A percentile compares a stretch with the other conserved stretches of the same genome.
Evolutionary conservation across 2,888 invertebrate species (phyloP).

Genomic region (Xestoiulus laeticollis): DNA sequence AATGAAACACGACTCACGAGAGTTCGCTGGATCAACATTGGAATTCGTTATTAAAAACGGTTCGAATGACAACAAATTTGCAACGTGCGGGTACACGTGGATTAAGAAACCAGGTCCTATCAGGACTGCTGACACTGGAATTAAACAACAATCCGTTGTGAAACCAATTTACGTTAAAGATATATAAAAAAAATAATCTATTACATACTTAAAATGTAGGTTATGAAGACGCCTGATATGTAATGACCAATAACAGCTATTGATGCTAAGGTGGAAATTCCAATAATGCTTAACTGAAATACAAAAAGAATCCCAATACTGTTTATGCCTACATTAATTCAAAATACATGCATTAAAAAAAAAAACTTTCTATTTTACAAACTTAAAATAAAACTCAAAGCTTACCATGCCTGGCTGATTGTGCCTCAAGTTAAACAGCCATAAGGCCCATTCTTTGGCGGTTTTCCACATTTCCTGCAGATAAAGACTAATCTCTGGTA

Average conservation of each 20-base stretch:
- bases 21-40: not conserved
- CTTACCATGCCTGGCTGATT: constrained; percentile 53
- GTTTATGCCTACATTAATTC: not conserved
- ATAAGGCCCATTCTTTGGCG: constrained; percentile 56
- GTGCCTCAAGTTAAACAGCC: constrained; percentile 59
- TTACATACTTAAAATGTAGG: constrained; percentile 62
- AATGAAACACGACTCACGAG: not conserved
- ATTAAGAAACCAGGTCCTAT: constrained; percentile 62
- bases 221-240: constrained; percentile 62
- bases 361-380: not conserved
- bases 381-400: not conserved
- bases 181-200: not conserved
- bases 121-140: constrained; percentile 62
- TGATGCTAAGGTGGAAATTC: constrained; percentile 59
- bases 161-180: constrained; percentile 57
- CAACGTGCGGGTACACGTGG: constrained; percentile 58
- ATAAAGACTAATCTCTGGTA: constrained; percentile 62
- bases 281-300: constrained; percentile 63
- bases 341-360: not conserved
- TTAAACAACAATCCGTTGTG: constrained; percentile 61
- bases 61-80: not conserved
- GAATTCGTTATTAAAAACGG: not conserved
- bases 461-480: constrained; percentile 60
- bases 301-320: not conserved
- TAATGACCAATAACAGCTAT: constrained; percentile 61